Evolutionary conservation across 2,113 vertebrate genomes (phyloP).

Genomic region (Phodopus roborovskii): DNA sequence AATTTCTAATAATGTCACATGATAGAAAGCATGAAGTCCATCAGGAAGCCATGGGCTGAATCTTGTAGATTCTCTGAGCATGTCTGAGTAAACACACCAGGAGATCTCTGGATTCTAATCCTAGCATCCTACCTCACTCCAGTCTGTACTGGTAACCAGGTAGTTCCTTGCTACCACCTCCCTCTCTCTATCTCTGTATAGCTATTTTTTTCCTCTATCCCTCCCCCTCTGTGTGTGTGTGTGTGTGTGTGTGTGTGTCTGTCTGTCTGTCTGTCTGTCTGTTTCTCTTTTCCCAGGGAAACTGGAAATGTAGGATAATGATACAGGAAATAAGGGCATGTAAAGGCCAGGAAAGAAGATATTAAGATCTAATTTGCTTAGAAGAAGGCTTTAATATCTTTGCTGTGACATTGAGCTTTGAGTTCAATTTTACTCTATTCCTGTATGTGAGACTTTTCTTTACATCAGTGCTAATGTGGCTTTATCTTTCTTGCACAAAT

Average conservation of each 20-base stretch:
- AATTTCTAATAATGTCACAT: conserved; percentile 61
- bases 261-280: background rate
- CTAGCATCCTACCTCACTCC: background rate
- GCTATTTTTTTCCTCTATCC: too few relatives aligned
- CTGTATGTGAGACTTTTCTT: background rate
- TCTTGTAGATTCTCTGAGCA: background rate
- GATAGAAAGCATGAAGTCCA: conserved; percentile 56
- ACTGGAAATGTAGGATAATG: background rate
- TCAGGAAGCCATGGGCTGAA: conserved; percentile 28
- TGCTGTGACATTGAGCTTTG: background rate
- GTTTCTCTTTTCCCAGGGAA: background rate
- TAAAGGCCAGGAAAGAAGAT: background rate
- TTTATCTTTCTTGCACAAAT: background rate
- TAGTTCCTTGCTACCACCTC: background rate
- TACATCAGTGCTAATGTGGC: background rate
- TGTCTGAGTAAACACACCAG: background rate
- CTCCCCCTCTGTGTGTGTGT: too few relatives aligned
- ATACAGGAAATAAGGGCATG: background rate
- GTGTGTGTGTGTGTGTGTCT: background rate
- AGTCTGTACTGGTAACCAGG: background rate
- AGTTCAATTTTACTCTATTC: background rate
- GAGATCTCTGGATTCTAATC: background rate
- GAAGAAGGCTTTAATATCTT: background rate
- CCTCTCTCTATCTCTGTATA: background rate
- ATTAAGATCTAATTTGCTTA: background rate